phyloP scores from a whole-genome alignment of 2,113 vertebrate species.

The Tinamus guttatus region DNA sequence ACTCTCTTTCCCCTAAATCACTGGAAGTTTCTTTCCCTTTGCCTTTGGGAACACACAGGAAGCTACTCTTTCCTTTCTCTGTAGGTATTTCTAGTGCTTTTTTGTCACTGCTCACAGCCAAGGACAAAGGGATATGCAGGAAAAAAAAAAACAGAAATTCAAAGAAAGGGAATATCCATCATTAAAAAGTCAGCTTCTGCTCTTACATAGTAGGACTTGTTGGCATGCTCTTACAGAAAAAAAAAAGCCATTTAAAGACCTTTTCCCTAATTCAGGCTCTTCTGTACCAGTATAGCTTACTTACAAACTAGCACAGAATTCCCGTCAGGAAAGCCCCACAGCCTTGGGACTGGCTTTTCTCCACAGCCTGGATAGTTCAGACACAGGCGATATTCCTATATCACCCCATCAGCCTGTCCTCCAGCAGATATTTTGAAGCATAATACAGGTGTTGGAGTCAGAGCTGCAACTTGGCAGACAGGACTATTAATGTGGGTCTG shows the following conservation, averaged over 20 bases:
- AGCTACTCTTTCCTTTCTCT: not conserved
- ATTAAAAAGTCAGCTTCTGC: not conserved
- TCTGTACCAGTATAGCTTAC: not conserved
- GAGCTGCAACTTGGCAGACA: not conserved
- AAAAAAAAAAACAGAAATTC: not conserved
- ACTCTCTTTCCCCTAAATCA: not conserved
- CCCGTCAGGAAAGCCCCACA: accelerated
- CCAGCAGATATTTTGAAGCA: not conserved
- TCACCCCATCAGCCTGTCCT: not conserved
- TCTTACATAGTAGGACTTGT: not conserved
- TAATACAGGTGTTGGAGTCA: not conserved
- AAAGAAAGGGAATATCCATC: not conserved
- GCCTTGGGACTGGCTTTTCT: not conserved
- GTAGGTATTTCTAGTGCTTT: not conserved
- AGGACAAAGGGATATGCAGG: not conserved
- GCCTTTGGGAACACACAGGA: not conserved
- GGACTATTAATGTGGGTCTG: not conserved
- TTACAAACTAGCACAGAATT: not conserved
- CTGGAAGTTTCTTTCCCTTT: not conserved
- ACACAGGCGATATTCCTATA: not conserved
- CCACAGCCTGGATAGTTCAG: not conserved
- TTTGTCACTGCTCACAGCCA: not conserved
- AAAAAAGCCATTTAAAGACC: not conserved
- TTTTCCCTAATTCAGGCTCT: not conserved
- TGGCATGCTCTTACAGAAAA: not conserved